Evolutionary conservation across 2,113 vertebrate species (phyloP), one percentile per base, ranked within the genome.

Genomic region (Thamnaconus septentrionalis): DNA sequence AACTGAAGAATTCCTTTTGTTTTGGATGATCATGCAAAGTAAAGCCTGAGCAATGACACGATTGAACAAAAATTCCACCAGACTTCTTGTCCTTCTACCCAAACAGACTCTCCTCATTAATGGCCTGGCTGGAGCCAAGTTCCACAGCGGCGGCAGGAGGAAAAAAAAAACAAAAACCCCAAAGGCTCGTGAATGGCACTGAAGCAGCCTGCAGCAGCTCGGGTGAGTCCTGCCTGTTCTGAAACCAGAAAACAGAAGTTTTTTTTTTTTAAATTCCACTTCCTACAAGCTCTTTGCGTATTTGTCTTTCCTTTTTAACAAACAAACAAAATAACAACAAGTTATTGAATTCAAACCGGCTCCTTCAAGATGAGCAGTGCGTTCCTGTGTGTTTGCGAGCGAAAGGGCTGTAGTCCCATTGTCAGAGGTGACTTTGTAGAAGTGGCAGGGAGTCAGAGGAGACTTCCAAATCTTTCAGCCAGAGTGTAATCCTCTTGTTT

Each of bases 401-500:
- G 53, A 55, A 64, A 51, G 54, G 59, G 66, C 75, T 63, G 74
- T 56, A 69, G 70, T 63, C 60, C 59, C 45, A 70, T 73, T 83
- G 74, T 87, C 81, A 64, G 76, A 66, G 74, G 78, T 84, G 83
- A 86, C 82, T 80, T 81, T 85, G 80, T 75, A 66, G 76, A 77
- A 83, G 63, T 78, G 76, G 77, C 79, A 78, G 64, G 63, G 83
- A 81, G 65, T 85, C 78, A 81, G 72, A 82, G 68, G 77, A 78
- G 64, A 73, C 78, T 82, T 87, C 69, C 62, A 72, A 78, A 75
- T 82, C 79, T 77, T 75, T 81, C 75, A 70, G 76, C 64, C 66
- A 41, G 63, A 75, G 69, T 64, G 59, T 88, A 87, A 89, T 88
- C 87, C 84, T 75, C 73, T 85, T 81, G 73, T 73, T 83, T 86